These are phyloP conservation scores for Pseudococcus longispinus DNA, from an alignment of 2,888 invertebrate species.

Conservation along the genomic window DNA sequence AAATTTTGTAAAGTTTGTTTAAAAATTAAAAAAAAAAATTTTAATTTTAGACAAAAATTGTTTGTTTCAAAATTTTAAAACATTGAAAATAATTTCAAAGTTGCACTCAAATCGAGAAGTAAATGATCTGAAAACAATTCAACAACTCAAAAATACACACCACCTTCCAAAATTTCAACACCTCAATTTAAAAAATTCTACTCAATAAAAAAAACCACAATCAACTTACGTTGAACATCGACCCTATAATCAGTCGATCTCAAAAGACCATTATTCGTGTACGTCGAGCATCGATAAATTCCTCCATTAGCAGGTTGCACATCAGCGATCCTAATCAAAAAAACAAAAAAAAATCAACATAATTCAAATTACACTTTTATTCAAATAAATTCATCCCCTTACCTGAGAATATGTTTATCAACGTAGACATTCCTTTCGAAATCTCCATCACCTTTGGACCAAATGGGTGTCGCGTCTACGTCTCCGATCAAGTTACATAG, in stretches of 20 bases:
- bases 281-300: slow-evolving; percentile 70
- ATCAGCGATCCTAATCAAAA: slow-evolving; percentile 61
- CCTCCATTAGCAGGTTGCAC: slow-evolving; percentile 72
- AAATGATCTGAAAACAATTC: no score
- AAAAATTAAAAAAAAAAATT: no score
- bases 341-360: slow-evolving; percentile 25
- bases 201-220: background rate
- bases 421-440: slow-evolving; percentile 70
- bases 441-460: slow-evolving; percentile 69
- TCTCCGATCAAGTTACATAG: slow-evolving; percentile 48
- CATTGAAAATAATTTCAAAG: no score
- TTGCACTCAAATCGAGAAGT: no score
- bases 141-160: no score
- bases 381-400: background rate
- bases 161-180: no score
- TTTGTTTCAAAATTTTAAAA: no score
- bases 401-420: slow-evolving; percentile 67
- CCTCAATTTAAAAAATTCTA: background rate
- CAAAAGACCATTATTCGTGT: slow-evolving; percentile 40
- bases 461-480: slow-evolving; percentile 66
- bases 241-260: slow-evolving; percentile 68
- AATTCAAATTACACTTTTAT: background rate
- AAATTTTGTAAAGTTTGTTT: no score
- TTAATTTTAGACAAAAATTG: no score
- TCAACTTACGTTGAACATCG: slow-evolving; percentile 67